Percentiles rank a stretch among this genome's conserved stretches.
Conservation (phyloP, 2,888 invertebrate species). For the Homarus gammarus region DNA sequence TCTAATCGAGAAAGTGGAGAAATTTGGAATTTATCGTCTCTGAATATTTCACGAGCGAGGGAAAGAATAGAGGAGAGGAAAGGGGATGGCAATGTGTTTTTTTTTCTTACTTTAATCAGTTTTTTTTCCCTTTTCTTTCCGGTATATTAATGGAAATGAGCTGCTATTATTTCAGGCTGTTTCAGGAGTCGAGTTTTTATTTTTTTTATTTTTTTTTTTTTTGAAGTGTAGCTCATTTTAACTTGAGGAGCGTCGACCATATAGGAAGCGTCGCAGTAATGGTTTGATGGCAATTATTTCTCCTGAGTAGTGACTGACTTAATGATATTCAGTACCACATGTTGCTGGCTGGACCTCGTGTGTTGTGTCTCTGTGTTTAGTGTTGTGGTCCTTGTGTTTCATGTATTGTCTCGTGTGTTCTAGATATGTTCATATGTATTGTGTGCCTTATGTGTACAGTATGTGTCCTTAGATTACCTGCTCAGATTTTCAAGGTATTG, state of each 20-base stretch:
- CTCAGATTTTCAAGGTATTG: too few species aligned
- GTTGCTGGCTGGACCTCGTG: too few species aligned
- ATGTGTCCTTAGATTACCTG: too few species aligned
- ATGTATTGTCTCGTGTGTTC: too few species aligned
- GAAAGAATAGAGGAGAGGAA: slow-evolving; percentile 10
- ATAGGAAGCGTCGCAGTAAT: neutral
- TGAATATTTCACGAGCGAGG: slow-evolving; percentile 58
- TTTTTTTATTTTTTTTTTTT: slow-evolving; percentile 30
- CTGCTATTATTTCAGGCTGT: slow-evolving; percentile 14
- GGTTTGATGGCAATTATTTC: neutral
- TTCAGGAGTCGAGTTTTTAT: slow-evolving; percentile 14
- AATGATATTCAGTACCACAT: too few species aligned
- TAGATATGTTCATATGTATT: too few species aligned
- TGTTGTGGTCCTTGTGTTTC: too few species aligned
- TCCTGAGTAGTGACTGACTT: too few species aligned
- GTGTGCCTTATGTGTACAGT: too few species aligned
- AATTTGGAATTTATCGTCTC: slow-evolving; percentile 62
- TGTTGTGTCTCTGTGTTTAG: too few species aligned
- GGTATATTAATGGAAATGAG: slow-evolving; percentile 13
- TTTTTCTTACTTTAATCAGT: neutral
- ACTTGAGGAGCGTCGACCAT: neutral
- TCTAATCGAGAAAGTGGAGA: slow-evolving; percentile 66
- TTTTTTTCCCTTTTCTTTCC: neutral
- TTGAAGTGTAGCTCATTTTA: slow-evolving; percentile 3
- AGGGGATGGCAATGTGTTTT: neutral